Percentiles rank a stretch among this genome's conserved stretches.
Evolutionary conservation across 2,113 vertebrate species (phyloP).

Genomic region (Orycteropus afer): DNA sequence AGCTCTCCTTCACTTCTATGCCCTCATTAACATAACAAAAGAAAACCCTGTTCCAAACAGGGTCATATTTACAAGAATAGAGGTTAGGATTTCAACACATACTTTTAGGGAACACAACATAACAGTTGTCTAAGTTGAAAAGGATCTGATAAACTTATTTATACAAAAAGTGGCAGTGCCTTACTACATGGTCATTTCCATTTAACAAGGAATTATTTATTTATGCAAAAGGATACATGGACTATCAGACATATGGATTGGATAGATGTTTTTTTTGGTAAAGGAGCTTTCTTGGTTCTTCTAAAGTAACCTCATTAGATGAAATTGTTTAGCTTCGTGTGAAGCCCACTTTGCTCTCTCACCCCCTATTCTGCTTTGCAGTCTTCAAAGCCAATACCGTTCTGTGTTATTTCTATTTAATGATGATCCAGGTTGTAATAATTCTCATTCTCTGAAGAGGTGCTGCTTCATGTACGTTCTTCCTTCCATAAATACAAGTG

Average conservation of each 20-base stretch:
- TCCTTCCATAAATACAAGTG: not conserved
- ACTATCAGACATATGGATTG: not conserved
- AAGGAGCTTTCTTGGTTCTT: not conserved
- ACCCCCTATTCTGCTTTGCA: not conserved
- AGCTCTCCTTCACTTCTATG: not conserved
- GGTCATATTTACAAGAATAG: not conserved
- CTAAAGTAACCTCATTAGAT: not conserved
- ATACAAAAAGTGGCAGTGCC: not conserved
- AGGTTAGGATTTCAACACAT: not conserved
- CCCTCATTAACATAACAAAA: not conserved
- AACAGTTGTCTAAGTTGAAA: not conserved
- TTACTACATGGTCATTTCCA: not conserved
- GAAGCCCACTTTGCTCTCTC: not conserved
- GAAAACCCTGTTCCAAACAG: not conserved
- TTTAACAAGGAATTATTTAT: not conserved
- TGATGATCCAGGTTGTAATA: not conserved
- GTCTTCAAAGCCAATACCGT: not conserved
- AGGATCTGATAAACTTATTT: not conserved
- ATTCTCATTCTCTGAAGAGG: not conserved
- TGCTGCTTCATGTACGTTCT: not conserved
- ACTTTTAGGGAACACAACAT: not conserved
- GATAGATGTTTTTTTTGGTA: not conserved
- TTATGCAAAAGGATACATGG: not conserved
- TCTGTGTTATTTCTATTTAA: not conserved
- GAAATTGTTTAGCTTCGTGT: not conserved